Evolutionary conservation across 2,113 vertebrate species (phyloP).

Genomic region (Gulo gulo): DNA sequence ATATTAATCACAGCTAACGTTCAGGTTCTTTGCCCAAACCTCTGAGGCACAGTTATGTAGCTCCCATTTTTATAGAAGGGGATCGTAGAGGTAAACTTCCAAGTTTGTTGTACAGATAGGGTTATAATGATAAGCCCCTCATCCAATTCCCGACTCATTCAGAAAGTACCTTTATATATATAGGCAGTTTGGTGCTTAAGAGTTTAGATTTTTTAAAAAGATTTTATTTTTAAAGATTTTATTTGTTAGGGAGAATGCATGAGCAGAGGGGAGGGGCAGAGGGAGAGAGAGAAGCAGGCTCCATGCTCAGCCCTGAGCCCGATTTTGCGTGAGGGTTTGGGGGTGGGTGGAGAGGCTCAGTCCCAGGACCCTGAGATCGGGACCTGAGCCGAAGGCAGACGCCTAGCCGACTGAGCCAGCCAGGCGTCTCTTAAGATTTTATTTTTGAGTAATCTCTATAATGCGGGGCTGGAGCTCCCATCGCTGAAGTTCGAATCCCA

Average conservation of each 20-base stretch:
- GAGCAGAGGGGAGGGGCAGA: too few relatives aligned
- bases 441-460: not conserved
- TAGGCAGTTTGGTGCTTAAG: not conserved
- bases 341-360: too few relatives aligned
- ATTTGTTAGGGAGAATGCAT: not conserved
- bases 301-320: too few relatives aligned
- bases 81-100: not conserved
- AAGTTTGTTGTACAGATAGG: not conserved
- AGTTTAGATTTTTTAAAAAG: not conserved
- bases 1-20: not conserved
- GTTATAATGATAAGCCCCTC: not conserved
- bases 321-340: too few relatives aligned
- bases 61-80: not conserved
- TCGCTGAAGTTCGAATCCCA: not conserved
- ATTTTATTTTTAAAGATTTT: not conserved
- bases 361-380: too few relatives aligned
- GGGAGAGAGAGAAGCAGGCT: too few relatives aligned
- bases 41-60: not conserved
- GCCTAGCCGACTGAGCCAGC: not conserved
- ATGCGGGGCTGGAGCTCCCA: not conserved
- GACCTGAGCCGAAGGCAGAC: too few relatives aligned
- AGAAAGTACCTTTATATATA: not conserved
- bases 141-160: not conserved
- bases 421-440: not conserved
- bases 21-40: not conserved